Conservation (phyloP, 2,797 vertebrate genomes). For the Ptychobarbus kaznakovi region DNA sequence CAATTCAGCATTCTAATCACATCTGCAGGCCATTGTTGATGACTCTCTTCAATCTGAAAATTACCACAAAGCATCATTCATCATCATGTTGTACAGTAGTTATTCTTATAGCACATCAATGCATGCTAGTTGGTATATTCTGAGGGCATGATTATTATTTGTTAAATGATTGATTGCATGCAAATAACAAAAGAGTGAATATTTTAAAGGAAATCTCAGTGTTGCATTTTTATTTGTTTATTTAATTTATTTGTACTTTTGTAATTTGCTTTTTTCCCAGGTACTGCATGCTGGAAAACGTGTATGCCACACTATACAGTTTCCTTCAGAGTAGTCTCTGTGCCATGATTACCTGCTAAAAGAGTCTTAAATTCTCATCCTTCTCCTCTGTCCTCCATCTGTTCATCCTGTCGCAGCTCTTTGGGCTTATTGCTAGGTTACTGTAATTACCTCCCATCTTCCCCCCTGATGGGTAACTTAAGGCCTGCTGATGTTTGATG, state of each 20-base stretch:
- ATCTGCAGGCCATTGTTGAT: conserved; percentile 30
- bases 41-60: conserved; percentile 20
- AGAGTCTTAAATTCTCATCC: conserved; percentile 27
- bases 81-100: neutral
- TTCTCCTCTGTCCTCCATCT: conserved; percentile 44
- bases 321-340: conserved; percentile 11
- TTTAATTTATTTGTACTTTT: neutral
- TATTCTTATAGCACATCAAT: neutral
- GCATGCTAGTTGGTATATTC: neutral
- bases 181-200: neutral
- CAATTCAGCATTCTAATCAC: conserved; percentile 24
- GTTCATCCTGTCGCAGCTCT: conserved; percentile 3
- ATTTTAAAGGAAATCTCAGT: neutral
- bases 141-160: neutral
- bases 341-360: conserved; percentile 9
- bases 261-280: too few species aligned
- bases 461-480: conserved; percentile 14
- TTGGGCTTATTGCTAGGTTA: conserved; percentile 54
- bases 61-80: conserved; percentile 15
- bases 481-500: conserved; percentile 10
- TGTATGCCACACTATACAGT: neutral
- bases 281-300: neutral
- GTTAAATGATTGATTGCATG: neutral
- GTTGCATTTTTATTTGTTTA: neutral
- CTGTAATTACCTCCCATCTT: conserved; percentile 37